Conservation (phyloP, 2,113 vertebrate genomes). For the Hepsetus odoe region DNA sequence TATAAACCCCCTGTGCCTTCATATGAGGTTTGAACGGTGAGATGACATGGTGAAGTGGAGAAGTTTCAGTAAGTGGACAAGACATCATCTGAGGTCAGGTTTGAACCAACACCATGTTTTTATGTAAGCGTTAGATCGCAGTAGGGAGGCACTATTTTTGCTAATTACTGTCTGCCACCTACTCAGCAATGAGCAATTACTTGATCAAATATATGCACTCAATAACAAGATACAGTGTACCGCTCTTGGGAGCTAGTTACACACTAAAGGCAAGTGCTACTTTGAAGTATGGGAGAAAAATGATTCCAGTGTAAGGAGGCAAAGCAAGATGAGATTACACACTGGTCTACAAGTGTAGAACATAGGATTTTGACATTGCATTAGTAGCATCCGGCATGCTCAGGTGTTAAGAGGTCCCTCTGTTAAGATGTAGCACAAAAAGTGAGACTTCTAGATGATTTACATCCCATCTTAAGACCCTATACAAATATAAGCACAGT, state of each 20-base stretch:
- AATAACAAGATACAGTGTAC: slow-evolving; percentile 20
- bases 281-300: slow-evolving; percentile 24
- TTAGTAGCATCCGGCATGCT: not conserved
- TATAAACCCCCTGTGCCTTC: slow-evolving; percentile 8
- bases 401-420: not conserved
- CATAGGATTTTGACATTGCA: slow-evolving; percentile 4
- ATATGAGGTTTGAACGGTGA: slow-evolving; percentile 17
- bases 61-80: slow-evolving; percentile 18
- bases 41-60: slow-evolving; percentile 9
- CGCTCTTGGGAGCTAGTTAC: slow-evolving; percentile 1
- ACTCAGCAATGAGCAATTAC: slow-evolving; percentile 33
- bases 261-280: slow-evolving; percentile 30
- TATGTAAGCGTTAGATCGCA: slow-evolving; percentile 14
- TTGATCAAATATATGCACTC: slow-evolving; percentile 31
- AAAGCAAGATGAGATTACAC: slow-evolving; percentile 15
- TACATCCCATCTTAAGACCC: not conserved
- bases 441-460: not conserved
- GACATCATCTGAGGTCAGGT: not conserved
- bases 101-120: not conserved
- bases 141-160: slow-evolving; percentile 12
- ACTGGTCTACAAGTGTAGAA: slow-evolving; percentile 9
- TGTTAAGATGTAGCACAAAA: no score
- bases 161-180: slow-evolving; percentile 41
- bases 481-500: not conserved
- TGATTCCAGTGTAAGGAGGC: not conserved